phyloP scores from a whole-genome alignment of 2,888 invertebrate genomes.

The Drosophila rubida region DNA sequence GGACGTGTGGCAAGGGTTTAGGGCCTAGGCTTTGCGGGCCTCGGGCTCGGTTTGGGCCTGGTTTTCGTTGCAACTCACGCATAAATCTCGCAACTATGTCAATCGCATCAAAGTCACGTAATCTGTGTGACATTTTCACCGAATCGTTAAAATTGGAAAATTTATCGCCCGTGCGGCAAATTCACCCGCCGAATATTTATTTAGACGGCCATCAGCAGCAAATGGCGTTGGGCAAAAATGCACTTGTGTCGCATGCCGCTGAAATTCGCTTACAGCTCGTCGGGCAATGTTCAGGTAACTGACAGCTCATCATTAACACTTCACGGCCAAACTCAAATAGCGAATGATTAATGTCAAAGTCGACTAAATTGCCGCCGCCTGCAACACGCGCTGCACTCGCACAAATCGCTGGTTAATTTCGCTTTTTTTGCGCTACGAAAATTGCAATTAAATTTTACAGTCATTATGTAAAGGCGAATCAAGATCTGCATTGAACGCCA shows the following conservation, averaged over 20 bases:
- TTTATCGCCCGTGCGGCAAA: constrained; percentile 60
- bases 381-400: constrained; percentile 10
- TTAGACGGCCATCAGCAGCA: constrained; percentile 5
- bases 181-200: constrained; percentile 46
- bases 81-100: constrained; percentile 81
- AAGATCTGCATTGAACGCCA: constrained; percentile 34
- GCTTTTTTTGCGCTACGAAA: constrained; percentile 22
- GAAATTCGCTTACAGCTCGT: constrained; percentile 29
- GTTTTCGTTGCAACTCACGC: constrained; percentile 62
- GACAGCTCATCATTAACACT: constrained; percentile 61
- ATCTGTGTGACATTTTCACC: constrained; percentile 81
- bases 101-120: constrained; percentile 80
- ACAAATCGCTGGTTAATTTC: neutral
- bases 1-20: constrained; percentile 8
- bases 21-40: constrained; percentile 25
- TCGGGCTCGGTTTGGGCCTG: constrained; percentile 21
- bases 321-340: constrained; percentile 57
- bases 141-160: constrained; percentile 79
- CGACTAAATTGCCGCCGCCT: constrained; percentile 37
- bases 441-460: constrained; percentile 59
- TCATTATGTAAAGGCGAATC: constrained; percentile 67
- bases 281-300: constrained; percentile 24
- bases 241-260: constrained; percentile 30
- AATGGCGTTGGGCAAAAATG: neutral
- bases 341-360: constrained; percentile 76